These are phyloP conservation scores for Metopolophium dirhodum DNA, from an alignment of 1,140 invertebrate species.

Conservation along the genomic window DNA sequence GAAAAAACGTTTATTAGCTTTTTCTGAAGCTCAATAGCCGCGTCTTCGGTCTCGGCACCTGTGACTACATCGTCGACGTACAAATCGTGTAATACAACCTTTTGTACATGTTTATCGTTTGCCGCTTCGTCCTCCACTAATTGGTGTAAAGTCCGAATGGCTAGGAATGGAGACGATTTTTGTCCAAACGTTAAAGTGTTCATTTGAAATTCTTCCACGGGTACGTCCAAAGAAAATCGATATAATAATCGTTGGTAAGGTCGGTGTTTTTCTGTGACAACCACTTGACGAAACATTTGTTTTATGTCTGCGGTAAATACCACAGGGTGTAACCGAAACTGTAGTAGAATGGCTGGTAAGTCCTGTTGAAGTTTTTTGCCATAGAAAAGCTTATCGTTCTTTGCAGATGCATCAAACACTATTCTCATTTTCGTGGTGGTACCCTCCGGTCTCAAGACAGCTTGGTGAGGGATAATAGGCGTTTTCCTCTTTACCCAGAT, in stretches of 20 bases:
- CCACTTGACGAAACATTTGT: too few species aligned
- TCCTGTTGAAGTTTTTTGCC: conserved; percentile 62
- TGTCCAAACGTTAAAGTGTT: conserved; percentile 62
- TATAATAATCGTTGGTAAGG: conserved; percentile 61
- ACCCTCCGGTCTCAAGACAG: not conserved
- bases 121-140: conserved; percentile 60
- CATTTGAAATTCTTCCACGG: conserved; percentile 59
- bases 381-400: conserved; percentile 15
- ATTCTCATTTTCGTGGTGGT: conserved; percentile 61
- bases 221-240: conserved; percentile 44
- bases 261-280: conserved; percentile 56
- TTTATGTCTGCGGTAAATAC: too few species aligned
- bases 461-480: conserved; percentile 2
- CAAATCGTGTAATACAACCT: conserved; percentile 40
- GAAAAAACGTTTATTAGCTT: conserved; percentile 49
- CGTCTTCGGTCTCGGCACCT: not conserved
- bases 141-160: conserved; percentile 61
- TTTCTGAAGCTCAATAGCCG: not conserved
- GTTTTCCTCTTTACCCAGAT: not conserved
- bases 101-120: conserved; percentile 59
- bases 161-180: conserved; percentile 61
- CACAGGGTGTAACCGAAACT: conserved; percentile 58
- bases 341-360: conserved; percentile 62
- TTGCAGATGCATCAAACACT: conserved; percentile 60
- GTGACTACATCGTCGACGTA: too few species aligned